A percentile compares a stretch with the other conserved stretches of the same genome.
Evolutionary conservation across 2,888 invertebrate species (phyloP).

Genomic region (Tigriopus californicus): DNA sequence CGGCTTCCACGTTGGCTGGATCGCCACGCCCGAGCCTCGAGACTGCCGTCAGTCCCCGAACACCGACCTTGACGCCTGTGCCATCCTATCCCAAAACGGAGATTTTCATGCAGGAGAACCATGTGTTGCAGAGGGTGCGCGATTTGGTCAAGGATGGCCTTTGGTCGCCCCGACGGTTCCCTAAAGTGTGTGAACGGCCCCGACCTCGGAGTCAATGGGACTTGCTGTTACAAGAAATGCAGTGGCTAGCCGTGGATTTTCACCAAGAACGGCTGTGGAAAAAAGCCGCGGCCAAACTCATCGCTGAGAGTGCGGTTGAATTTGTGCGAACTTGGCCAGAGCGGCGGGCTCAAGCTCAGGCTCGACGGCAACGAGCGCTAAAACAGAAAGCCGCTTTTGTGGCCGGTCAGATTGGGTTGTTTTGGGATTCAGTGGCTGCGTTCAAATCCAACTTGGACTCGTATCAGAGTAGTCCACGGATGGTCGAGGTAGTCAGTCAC

Average conservation of each 20-base stretch:
- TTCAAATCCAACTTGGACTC: background rate
- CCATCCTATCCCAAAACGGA: constrained; percentile 6
- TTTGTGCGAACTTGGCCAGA: constrained; percentile 2
- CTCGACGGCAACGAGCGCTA: background rate
- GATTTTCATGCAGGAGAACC: constrained; percentile 48
- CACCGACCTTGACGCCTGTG: too few species aligned
- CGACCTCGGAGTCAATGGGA: constrained; percentile 94
- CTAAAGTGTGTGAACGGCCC: constrained; percentile 74
- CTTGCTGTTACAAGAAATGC: constrained; percentile 93
- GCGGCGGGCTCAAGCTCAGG: background rate
- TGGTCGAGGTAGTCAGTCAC: constrained; percentile 17
- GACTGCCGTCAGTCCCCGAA: too few species aligned
- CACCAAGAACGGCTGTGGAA: constrained; percentile 96
- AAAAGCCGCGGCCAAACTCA: constrained; percentile 74
- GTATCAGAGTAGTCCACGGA: background rate
- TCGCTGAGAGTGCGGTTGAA: constrained; percentile 20
- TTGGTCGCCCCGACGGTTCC: constrained; percentile 79
- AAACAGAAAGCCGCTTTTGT: background rate
- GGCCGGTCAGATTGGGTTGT: constrained; percentile 2
- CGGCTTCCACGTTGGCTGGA: too few species aligned
- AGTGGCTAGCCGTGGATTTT: constrained; percentile 94
- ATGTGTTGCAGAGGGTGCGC: constrained; percentile 73
- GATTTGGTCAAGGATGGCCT: constrained; percentile 83
- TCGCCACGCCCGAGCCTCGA: too few species aligned
- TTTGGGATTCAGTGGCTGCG: background rate